A percentile compares a stretch with the other conserved stretches of the same genome.
Conservation (phyloP, 2,888 invertebrate genomes). For the Anoncus sp. region DNA sequence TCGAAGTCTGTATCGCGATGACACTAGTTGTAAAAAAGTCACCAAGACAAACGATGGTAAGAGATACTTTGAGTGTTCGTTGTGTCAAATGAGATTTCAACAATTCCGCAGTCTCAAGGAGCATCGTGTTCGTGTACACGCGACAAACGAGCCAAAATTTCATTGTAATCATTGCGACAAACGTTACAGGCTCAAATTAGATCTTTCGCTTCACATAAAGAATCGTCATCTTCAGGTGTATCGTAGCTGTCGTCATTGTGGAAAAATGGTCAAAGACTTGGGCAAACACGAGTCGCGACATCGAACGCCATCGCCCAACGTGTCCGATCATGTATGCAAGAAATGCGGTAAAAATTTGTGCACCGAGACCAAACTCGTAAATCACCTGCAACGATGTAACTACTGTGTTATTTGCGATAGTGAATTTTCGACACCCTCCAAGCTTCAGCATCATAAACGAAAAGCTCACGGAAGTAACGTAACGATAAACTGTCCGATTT, state of each 20-base stretch:
- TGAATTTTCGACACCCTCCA: no score
- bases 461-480: no score
- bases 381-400: no score
- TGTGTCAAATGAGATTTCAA: slow-evolving; percentile 69
- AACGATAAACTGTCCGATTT: no score
- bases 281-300: no score
- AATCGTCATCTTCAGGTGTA: background rate
- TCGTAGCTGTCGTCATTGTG: slow-evolving; percentile 69
- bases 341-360: no score
- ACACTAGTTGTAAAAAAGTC: slow-evolving; percentile 63
- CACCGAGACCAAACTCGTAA: no score
- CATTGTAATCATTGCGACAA: slow-evolving; percentile 68
- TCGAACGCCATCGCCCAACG: no score
- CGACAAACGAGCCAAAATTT: slow-evolving; percentile 61
- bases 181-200: slow-evolving; percentile 67
- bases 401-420: no score
- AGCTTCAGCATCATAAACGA: no score
- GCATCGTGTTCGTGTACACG: slow-evolving; percentile 68
- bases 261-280: slow-evolving; percentile 64
- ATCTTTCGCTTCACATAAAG: slow-evolving; percentile 68
- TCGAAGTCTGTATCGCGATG: slow-evolving; percentile 25
- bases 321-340: no score
- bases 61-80: slow-evolving; percentile 68
- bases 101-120: slow-evolving; percentile 63
- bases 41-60: slow-evolving; percentile 71